Percentiles rank a stretch among this genome's conserved stretches.
Evolutionary conservation across 1,140 invertebrate genomes (phyloP).

Genomic region (Campodea augens): DNA sequence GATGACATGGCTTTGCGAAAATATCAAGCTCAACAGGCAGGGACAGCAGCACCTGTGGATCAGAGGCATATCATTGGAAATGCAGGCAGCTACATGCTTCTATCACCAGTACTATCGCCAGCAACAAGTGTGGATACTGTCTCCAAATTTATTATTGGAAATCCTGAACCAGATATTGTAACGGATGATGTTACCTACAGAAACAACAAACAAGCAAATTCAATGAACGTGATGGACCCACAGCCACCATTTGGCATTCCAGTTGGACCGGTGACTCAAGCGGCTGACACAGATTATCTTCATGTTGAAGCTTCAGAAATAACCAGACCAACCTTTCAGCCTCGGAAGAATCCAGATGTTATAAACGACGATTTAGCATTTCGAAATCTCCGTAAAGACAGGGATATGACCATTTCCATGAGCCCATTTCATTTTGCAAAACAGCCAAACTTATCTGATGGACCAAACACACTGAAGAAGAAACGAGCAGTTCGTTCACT

Average conservation of each 20-base stretch:
- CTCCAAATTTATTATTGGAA: slow-evolving; percentile 13
- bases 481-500: slow-evolving; percentile 54
- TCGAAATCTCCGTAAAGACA: slow-evolving; percentile 59
- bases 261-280: slow-evolving; percentile 49
- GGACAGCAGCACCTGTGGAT: slow-evolving; percentile 19
- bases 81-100: slow-evolving; percentile 48
- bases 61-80: slow-evolving; percentile 32
- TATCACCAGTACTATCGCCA: slow-evolving; percentile 38
- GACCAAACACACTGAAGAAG: slow-evolving; percentile 28
- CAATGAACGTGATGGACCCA: slow-evolving; percentile 46
- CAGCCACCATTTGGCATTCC: slow-evolving; percentile 81
- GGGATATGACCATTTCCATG: slow-evolving; percentile 7
- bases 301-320: slow-evolving; percentile 44
- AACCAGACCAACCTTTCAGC: slow-evolving; percentile 36
- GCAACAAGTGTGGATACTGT: slow-evolving; percentile 12
- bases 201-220: slow-evolving; percentile 52
- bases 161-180: slow-evolving; percentile 55
- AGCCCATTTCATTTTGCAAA: slow-evolving; percentile 5
- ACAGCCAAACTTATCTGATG: slow-evolving; percentile 9
- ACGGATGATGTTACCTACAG: slow-evolving; percentile 65
- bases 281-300: slow-evolving; percentile 60
- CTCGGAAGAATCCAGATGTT: slow-evolving; percentile 51
- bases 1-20: slow-evolving; percentile 65
- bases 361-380: slow-evolving; percentile 73
- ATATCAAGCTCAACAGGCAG: slow-evolving; percentile 35